Evolutionary conservation across 2,113 vertebrate species (phyloP).

Genomic region (Bufo bufo): DNA sequence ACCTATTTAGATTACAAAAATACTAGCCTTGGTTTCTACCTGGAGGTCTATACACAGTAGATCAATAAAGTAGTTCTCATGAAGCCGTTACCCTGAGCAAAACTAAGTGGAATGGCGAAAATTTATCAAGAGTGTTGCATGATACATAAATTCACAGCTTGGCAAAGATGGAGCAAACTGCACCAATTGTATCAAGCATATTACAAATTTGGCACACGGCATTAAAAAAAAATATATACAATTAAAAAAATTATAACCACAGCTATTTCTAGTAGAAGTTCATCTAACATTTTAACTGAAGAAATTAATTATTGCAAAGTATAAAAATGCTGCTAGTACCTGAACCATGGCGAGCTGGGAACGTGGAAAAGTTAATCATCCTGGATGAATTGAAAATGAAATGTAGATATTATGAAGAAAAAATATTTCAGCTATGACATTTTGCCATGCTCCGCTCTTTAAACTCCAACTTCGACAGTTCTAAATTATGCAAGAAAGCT

Average conservation of each 20-base stretch:
- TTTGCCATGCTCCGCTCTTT: slow-evolving; percentile 45
- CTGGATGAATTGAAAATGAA: slow-evolving; percentile 8
- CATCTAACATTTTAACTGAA: background rate
- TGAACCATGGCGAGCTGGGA: background rate
- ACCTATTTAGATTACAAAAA: too few relatives aligned
- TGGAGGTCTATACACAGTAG: too few relatives aligned
- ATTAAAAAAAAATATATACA: background rate
- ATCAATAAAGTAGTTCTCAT: too few relatives aligned
- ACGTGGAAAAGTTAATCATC: background rate
- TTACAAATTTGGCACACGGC: too few relatives aligned
- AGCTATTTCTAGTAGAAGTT: background rate
- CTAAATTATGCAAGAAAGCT: slow-evolving; percentile 53
- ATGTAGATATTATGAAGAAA: slow-evolving; percentile 24
- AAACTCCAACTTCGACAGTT: slow-evolving; percentile 28
- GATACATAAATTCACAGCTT: too few relatives aligned
- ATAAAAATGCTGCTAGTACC: background rate
- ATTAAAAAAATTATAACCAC: background rate
- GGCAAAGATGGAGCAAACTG: too few relatives aligned
- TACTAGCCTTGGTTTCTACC: too few relatives aligned
- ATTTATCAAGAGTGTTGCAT: too few relatives aligned
- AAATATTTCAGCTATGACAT: slow-evolving; percentile 29
- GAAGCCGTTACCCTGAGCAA: too few relatives aligned
- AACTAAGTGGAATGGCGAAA: too few relatives aligned
- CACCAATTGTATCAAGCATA: too few relatives aligned
- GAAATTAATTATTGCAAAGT: background rate